A percentile compares a stretch with the other conserved stretches of the same genome.
phyloP scores from a whole-genome alignment of 2,888 invertebrate species.

The Cistogaster globosa region DNA sequence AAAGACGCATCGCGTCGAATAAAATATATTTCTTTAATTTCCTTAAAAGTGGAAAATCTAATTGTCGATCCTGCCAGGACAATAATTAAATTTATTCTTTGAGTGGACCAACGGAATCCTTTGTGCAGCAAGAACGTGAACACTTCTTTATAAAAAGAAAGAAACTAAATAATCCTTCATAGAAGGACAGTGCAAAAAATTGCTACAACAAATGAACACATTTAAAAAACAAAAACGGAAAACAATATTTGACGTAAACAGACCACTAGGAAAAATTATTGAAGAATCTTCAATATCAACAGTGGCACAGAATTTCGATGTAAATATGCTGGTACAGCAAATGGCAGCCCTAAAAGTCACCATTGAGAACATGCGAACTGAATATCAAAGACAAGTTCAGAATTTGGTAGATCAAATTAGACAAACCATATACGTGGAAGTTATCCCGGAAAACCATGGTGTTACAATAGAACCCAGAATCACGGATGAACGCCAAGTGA shows the following conservation, averaged over 20 bases:
- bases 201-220: conserved; percentile 1
- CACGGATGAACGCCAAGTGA: conserved; percentile 18
- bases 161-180: not conserved
- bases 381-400: conserved; percentile 11
- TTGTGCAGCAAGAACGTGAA: too few relatives aligned
- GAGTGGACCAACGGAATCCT: too few relatives aligned
- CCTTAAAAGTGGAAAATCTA: too few relatives aligned
- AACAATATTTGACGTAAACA: not conserved
- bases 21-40: too few relatives aligned
- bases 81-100: too few relatives aligned
- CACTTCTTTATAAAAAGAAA: conserved; percentile 21
- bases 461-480: conserved; percentile 3
- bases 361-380: not conserved
- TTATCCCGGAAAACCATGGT: not conserved
- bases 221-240: not conserved
- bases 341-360: not conserved
- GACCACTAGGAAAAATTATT: not conserved
- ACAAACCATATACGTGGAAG: not conserved
- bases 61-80: too few relatives aligned
- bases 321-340: conserved; percentile 15
- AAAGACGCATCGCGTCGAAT: too few relatives aligned
- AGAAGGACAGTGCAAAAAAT: not conserved
- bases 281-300: not conserved
- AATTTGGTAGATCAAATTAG: conserved; percentile 20
- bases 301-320: conserved; percentile 22